Conservation (phyloP, 2,797 vertebrate genomes). For the Merluccius polli region DNA sequence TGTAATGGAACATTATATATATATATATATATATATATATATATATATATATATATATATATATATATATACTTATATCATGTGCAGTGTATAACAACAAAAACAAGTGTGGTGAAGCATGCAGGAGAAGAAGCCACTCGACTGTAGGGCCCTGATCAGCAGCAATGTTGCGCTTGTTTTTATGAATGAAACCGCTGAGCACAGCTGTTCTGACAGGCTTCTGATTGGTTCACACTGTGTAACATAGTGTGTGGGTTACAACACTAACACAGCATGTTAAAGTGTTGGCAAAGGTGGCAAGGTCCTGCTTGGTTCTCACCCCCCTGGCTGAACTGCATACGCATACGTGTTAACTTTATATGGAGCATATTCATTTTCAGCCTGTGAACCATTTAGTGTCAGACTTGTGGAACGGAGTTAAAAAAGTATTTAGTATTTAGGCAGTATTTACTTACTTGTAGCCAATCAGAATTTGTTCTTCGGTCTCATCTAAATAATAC, state of each 20-base stretch:
- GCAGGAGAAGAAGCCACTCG: background rate
- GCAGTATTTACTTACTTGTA: background rate
- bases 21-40: too few species aligned
- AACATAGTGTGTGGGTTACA: background rate
- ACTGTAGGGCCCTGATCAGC: background rate
- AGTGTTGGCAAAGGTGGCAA: background rate
- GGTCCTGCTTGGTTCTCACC: background rate
- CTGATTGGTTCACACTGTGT: background rate
- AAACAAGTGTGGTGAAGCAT: background rate
- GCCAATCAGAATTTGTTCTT: slow-evolving; percentile 1
- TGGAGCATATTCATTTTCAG: too few species aligned
- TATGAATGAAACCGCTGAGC: background rate
- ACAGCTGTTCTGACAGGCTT: background rate
- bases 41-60: too few species aligned
- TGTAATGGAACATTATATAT: background rate
- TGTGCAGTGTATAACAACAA: background rate
- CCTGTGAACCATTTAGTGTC: too few species aligned
- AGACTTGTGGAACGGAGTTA: background rate
- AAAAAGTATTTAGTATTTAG: too few species aligned
- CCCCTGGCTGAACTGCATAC: background rate
- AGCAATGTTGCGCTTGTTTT: background rate
- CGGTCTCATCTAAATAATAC: background rate
- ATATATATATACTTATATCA: too few species aligned
- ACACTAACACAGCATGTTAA: background rate
- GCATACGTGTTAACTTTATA: background rate